Percentiles rank a stretch among this genome's conserved stretches.
These are phyloP conservation scores for Myxocyprinus asiaticus DNA, from an alignment of 2,113 vertebrate species.

Conservation along the genomic window DNA sequence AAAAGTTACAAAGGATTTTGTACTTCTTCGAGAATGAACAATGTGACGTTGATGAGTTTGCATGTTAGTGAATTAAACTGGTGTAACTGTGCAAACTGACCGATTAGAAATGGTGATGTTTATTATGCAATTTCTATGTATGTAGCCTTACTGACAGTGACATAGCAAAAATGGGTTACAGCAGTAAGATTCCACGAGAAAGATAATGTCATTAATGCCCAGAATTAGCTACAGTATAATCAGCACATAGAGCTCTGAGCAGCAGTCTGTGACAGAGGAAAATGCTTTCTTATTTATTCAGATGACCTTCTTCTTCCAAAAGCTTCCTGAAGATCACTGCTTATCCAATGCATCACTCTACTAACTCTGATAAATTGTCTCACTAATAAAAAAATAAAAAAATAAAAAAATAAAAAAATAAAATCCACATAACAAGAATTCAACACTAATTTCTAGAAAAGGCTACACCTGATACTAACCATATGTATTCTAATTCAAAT, in stretches of 20 bases:
- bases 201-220: neutral
- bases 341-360: slow-evolving; percentile 4
- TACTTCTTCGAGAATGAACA: no score
- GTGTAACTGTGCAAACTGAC: no score
- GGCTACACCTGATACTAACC: no score
- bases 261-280: neutral
- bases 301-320: slow-evolving; percentile 23
- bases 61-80: no score
- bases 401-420: no score
- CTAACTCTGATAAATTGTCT: neutral
- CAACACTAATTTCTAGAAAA: no score
- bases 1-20: no score
- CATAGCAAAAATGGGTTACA: neutral
- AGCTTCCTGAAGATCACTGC: slow-evolving; percentile 2
- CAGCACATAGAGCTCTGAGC: slow-evolving; percentile 21
- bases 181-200: neutral
- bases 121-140: neutral
- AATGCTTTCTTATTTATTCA: neutral
- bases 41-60: no score
- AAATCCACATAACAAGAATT: no score
- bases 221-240: slow-evolving; percentile 13
- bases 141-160: neutral
- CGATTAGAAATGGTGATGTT: no score
- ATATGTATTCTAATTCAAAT: no score
- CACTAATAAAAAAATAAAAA: no score